Percentiles rank a stretch among this genome's conserved stretches.
phyloP scores from a whole-genome alignment of 1,140 invertebrate species.

The Neodiprion virginianus region DNA sequence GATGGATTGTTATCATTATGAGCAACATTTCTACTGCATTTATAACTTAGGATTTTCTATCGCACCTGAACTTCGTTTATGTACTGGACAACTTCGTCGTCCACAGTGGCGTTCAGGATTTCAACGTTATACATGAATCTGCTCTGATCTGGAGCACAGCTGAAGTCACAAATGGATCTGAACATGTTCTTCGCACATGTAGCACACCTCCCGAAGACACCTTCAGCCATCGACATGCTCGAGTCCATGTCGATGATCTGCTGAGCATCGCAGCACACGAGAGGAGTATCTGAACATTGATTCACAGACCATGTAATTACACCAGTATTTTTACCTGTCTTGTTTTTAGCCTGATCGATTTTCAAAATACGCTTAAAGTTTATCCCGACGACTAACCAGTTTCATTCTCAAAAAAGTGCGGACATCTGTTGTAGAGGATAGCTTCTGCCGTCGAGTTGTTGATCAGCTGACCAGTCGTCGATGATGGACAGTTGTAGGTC shows the following conservation, averaged over 20 bases:
- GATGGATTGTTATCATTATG: too few species aligned
- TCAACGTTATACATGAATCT: slow-evolving; percentile 58
- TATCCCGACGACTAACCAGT: slow-evolving; percentile 39
- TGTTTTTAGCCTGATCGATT: not conserved
- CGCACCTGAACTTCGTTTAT: slow-evolving; percentile 34
- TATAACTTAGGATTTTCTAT: too few species aligned
- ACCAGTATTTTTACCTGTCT: not conserved
- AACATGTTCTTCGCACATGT: slow-evolving; percentile 67
- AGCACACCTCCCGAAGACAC: slow-evolving; percentile 67
- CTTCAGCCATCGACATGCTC: slow-evolving; percentile 60
- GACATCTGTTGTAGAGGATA: slow-evolving; percentile 58
- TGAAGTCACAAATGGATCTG: slow-evolving; percentile 67
- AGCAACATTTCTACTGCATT: too few species aligned
- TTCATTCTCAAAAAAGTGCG: slow-evolving; percentile 50
- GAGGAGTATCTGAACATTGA: slow-evolving; percentile 31
- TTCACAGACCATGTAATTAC: slow-evolving; percentile 10
- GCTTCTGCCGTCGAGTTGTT: slow-evolving; percentile 38
- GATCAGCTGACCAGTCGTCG: slow-evolving; percentile 59
- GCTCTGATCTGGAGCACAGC: slow-evolving; percentile 67
- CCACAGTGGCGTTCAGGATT: not conserved
- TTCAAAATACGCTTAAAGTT: slow-evolving; percentile 2
- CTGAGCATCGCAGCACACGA: slow-evolving; percentile 62
- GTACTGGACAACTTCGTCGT: not conserved
- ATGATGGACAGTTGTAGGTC: slow-evolving; percentile 57
- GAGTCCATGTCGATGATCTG: slow-evolving; percentile 60